Evolutionary conservation across 2,113 vertebrate species (phyloP), one percentile per base, ranked within the genome.

Genomic region (Eretmochelys imbricata): DNA sequence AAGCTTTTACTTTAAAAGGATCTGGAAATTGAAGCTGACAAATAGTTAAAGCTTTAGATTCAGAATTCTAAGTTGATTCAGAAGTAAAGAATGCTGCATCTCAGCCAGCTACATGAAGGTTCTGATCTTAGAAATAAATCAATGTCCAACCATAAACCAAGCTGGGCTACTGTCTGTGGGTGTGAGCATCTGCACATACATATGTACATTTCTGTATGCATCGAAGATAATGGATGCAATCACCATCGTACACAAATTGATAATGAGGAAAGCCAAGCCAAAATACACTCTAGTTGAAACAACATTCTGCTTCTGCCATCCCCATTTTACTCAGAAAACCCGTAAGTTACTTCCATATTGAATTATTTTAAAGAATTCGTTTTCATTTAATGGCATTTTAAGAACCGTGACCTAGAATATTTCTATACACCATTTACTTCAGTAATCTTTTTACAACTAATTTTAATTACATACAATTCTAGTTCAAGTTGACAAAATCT

Each of bases 111-210:
- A 50, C n/a, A 46, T 42, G 11, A 96, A 89, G 49, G 57, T 88
- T 97, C 93, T 95, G 8, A 80, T 90, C 50, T 93, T 53, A 57
- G 91, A 95, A 95, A 95, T 83, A 95, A 69, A 87, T 85, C 50
- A 65, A 51, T 8, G 0, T 55, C 89, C 55, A 62, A 87, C 24
- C n/a, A 87, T 49, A 85, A 93, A 94, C 59, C 1, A 53, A 76
- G 0, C 0, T 35, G 75, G 49, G 13, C 25, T 89, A 13, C 38
- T 94, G 53, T 92, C 76, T 94, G 81, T 49, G 85, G 46, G 16
- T 78, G 27, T 50, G 59, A 84, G 57, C 46, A 82, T 48, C 88
- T 82, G 90, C 1, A 0, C 89, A 80, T 25, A 50, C 82, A 82
- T 16, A 90, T 2, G 53, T 88, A 89, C 55, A 91, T n/a, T 82